Conservation (phyloP, 92 coral and sea anemone genomes). For the Virgularia gustaviana region DNA sequence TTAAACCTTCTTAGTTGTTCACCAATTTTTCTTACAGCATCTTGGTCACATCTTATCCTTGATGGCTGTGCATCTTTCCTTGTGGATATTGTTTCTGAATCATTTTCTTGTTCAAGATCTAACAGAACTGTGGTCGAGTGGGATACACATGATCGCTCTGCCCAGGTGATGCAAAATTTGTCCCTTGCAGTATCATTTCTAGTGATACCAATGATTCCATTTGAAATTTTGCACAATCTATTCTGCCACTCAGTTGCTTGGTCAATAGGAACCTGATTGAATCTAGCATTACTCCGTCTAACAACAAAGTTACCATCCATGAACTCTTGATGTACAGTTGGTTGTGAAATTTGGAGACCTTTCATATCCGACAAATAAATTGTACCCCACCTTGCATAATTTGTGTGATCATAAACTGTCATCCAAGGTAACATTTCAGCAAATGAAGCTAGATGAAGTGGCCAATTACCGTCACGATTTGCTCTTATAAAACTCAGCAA, state of each 20-base stretch:
- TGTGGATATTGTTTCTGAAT: slow-evolving; percentile 12
- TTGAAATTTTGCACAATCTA: slow-evolving; percentile 27
- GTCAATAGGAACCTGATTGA: slow-evolving; percentile 27
- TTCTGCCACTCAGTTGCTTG: slow-evolving; percentile 36
- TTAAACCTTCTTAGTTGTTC: slow-evolving; percentile 10
- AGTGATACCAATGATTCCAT: slow-evolving; percentile 37
- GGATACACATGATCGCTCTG: slow-evolving; percentile 30
- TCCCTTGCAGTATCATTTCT: slow-evolving; percentile 35
- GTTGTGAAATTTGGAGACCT: background rate
- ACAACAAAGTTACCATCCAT: slow-evolving; percentile 35
- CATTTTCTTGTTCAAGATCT: slow-evolving; percentile 1
- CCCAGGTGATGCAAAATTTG: slow-evolving; percentile 34
- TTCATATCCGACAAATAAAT: slow-evolving; percentile 26
- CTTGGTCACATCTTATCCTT: background rate
- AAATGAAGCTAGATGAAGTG: slow-evolving; percentile 29
- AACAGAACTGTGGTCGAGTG: slow-evolving; percentile 26
- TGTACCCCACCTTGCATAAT: slow-evolving; percentile 36
- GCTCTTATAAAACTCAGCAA: slow-evolving; percentile 24
- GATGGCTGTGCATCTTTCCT: slow-evolving; percentile 26
- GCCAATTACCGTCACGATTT: slow-evolving; percentile 26
- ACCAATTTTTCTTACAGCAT: background rate
- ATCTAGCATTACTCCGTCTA: background rate
- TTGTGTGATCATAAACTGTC: slow-evolving; percentile 31
- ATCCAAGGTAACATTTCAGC: slow-evolving; percentile 29
- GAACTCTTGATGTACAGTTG: slow-evolving; percentile 23